Base-by-base conservation (phyloP, 2,888 invertebrate genomes). In the Malachius bipustulatus region DNA sequence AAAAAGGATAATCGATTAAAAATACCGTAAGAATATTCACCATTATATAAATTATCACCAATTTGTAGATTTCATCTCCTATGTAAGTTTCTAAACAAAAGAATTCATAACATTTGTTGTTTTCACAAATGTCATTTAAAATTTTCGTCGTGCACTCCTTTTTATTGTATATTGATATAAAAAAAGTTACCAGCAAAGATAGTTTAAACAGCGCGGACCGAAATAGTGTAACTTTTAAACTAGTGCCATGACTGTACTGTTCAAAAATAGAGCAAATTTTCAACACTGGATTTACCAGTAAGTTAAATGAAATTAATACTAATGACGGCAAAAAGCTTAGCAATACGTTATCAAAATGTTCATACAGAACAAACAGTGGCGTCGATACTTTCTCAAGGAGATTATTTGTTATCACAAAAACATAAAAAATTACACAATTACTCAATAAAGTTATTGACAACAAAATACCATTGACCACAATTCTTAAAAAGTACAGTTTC, bases 41-140 rank as follows among this genome's bases (percentile, higher is more conserved):
- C 0, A 77, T 72, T 46, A 88, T 79, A 56, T 89, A 87, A 0
- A 84, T 74, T 1, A 88, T 50, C 2, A 84, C 70, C 32, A 90
- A 64, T 55, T 87, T 88, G 54, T 85, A 87, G 34, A 89, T 66
- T 47, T 88, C 84, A 50, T 88, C 85, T 0, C 89, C 90, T 0
- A 88, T 79, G 48, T 82, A 85, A 0, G 85, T 85, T 57, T 90
- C 90, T 90, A 90, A 90, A 49, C 89, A 90, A 41, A 43, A 11
- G 3, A 51, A n/a, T n/a, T n/a, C n/a, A n/a, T n/a, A n/a, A n/a
- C n/a, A n/a, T n/a, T n/a, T n/a, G n/a, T n/a, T n/a, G n/a, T n/a
- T n/a, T n/a, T n/a, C n/a, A n/a, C n/a, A n/a, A n/a, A n/a, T n/a
- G n/a, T n/a, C n/a, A n/a, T n/a, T n/a, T n/a, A n/a, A n/a, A n/a